Conservation (phyloP, 2,888 invertebrate genomes). For the Eustalomyia histrio region DNA sequence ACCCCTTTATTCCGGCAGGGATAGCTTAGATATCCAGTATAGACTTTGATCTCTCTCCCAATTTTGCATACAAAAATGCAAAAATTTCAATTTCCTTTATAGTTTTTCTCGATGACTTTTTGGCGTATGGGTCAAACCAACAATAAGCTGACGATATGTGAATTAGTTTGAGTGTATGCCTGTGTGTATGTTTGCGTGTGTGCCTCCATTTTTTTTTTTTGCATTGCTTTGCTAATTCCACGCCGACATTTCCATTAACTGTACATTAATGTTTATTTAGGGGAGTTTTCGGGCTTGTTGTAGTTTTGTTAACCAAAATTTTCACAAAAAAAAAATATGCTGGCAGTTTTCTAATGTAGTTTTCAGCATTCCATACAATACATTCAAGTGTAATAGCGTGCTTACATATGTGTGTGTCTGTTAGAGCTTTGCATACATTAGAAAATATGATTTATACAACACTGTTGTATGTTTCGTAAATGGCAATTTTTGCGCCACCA, state of each 20-base stretch:
- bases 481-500: conserved; percentile 40
- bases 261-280: conserved; percentile 39
- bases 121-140: too few species aligned
- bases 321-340: neutral
- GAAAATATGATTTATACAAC: conserved; percentile 54
- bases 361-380: neutral
- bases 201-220: conserved; percentile 14
- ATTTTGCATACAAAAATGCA: too few species aligned
- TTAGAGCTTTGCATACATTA: conserved; percentile 18
- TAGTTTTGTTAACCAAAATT: neutral
- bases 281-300: conserved; percentile 28
- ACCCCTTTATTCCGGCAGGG: too few species aligned
- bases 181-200: neutral
- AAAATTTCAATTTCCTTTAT: too few species aligned
- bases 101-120: too few species aligned
- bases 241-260: conserved; percentile 48
- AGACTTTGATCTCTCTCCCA: too few species aligned
- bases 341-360: conserved; percentile 28
- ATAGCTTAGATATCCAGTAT: too few species aligned
- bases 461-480: conserved; percentile 15
- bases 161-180: neutral
- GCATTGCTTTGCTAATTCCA: conserved; percentile 26
- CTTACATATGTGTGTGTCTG: neutral
- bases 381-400: neutral
- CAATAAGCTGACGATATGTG: too few species aligned